Evolutionary conservation across 2,797 vertebrate species (phyloP).

Genomic region (Garrulus glandarius): DNA sequence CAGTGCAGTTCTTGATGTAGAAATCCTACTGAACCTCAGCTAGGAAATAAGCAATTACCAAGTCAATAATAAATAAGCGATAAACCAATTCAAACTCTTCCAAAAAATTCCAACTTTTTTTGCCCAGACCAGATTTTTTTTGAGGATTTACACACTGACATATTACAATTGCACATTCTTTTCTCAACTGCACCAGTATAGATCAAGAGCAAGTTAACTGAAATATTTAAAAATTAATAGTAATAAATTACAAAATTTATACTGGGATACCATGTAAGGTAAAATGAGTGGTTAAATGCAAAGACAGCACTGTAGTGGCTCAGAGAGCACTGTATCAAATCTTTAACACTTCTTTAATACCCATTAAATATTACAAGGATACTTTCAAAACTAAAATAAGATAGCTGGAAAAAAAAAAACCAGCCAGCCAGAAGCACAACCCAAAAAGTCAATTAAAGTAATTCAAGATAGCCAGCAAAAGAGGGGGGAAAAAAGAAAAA

Average conservation of each 20-base stretch:
- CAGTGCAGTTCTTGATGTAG: neutral
- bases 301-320: neutral
- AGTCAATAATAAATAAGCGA: neutral
- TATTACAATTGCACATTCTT: neutral
- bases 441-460: neutral
- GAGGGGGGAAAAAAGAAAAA: no score
- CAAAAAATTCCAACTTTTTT: neutral
- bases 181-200: neutral
- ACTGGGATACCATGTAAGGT: neutral
- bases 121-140: neutral
- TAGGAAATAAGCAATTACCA: neutral
- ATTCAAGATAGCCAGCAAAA: neutral
- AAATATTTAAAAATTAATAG: neutral
- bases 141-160: accelerated
- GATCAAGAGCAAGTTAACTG: neutral
- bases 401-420: neutral
- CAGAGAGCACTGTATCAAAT: neutral
- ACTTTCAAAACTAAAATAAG: neutral
- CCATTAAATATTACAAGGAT: neutral
- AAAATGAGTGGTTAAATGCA: neutral
- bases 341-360: neutral
- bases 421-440: neutral
- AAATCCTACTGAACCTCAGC: neutral
- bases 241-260: neutral
- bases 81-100: neutral